Evolutionary conservation across 92 coral and sea anemone genomes (phyloP).

Genomic region (Paragorgia papillata): DNA sequence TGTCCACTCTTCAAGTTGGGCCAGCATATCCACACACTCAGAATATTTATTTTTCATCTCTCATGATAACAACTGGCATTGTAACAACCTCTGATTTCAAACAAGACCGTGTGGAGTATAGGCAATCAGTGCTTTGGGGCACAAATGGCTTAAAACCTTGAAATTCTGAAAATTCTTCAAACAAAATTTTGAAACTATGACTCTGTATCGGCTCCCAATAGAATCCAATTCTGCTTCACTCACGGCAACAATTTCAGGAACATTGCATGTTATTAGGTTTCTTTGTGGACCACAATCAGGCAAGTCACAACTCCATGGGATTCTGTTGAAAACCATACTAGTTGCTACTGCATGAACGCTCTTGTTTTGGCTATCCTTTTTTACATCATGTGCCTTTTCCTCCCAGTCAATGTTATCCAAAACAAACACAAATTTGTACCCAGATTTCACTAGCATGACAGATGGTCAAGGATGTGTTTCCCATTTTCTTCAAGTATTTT

Average conservation of each 20-base stretch:
- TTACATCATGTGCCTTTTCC: slow-evolving; percentile 51
- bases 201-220: slow-evolving; percentile 41
- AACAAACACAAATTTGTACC: slow-evolving; percentile 45
- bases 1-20: slow-evolving; percentile 61
- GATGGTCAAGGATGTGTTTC: slow-evolving; percentile 52
- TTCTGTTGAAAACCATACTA: slow-evolving; percentile 45
- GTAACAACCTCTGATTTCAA: slow-evolving; percentile 56
- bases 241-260: slow-evolving; percentile 20
- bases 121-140: slow-evolving; percentile 48
- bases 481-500: slow-evolving; percentile 53
- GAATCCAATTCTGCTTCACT: slow-evolving; percentile 47
- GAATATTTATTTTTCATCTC: slow-evolving; percentile 66
- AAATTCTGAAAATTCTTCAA: slow-evolving; percentile 54
- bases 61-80: slow-evolving; percentile 62
- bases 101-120: slow-evolving; percentile 38
- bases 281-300: slow-evolving; percentile 48
- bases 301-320: slow-evolving; percentile 39
- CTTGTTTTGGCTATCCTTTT: slow-evolving; percentile 47
- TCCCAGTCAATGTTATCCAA: slow-evolving; percentile 62
- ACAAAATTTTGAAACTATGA: slow-evolving; percentile 48
- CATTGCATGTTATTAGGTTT: slow-evolving; percentile 32
- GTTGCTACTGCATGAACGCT: slow-evolving; percentile 57
- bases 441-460: slow-evolving; percentile 34
- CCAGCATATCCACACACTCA: slow-evolving; percentile 64
- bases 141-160: slow-evolving; percentile 45